Evolutionary conservation across 2,888 invertebrate genomes (phyloP), one percentile per base, ranked within the genome.

Genomic region (Smittia aterrima): DNA sequence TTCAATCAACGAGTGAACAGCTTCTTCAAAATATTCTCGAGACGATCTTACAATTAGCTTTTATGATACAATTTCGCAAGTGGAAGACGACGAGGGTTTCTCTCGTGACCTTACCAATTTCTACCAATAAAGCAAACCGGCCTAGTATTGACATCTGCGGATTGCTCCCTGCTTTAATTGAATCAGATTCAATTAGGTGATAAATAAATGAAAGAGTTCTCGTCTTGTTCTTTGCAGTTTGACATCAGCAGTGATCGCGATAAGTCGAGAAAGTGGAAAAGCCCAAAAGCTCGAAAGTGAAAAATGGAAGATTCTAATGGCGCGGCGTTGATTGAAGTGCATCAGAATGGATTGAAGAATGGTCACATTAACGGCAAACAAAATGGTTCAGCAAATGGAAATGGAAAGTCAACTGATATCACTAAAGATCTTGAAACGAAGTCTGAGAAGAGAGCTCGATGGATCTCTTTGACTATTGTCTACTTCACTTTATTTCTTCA

Each of bases 401-500:
- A 54, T 54, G 40, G 20, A 20, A 68, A 41, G 13, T 68, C 25
- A 2, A 47, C 18, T 47, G 20, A 25, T 6, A 22, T 3, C 4
- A 11, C n/a, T 13, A 58, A 58, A n/a, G 9, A 2, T n/a, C 83
- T 93, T 79, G 93, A 93, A 85, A 90, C 88, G 3, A 80, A 83
- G 58, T 83, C 83, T 75, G 89, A 93, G 80, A 88, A 88, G 77
- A 85, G 85, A 77, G 86, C 89, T 80, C 86, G 94, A 83, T 92
- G 91, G 90, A 86, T 87, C 77, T 93, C 93, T 76, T 86, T 94
- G 76, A 88, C 91, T 79, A 86, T 92, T 58, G 90, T 94, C 79
- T 93, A 94, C 83, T 93, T 93, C 82, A 94, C 93, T 74, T 93
- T 93, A 90, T 94, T 95, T 83, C 87, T 93, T 77, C 93, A 94